Evolutionary conservation across 2,113 vertebrate species (phyloP), one percentile per base, ranked within the genome.

Genomic region (Callipepla californica): DNA sequence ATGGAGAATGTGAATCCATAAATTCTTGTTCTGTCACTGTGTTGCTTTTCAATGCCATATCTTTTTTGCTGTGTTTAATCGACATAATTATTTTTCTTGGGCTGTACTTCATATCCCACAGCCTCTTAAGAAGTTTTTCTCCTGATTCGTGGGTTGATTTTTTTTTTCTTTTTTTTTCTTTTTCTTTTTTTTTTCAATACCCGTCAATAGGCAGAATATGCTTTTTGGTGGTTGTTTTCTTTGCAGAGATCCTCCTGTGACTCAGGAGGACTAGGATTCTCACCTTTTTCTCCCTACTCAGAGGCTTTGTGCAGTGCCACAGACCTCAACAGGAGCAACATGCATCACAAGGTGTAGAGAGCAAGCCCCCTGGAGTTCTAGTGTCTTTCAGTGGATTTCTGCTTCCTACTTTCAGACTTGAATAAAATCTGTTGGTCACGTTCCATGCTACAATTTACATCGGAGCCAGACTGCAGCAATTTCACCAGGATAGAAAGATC

Each of bases 401-500:
- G 47, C 13, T 83, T 83, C 74, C 74, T 12, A 67, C 26, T 40
- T 40, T 40, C 13, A 25, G n/a, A 88, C 47, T 26, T 68, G 53
- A 65, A 32, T n/a, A 34, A 81, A 84, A 48, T 62, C 47, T 36
- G 9, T 21, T n/a, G 69, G n/a, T 65, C 42, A 47, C 80, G 51
- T 42, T 73, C 11, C 44, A 44, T 74, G 86, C 61, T 48, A 72
- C 68, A 75, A 72, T 80, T 80, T 5, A 3, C 13, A 2, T 20
- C 32, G 72, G 63, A 92, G 10, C 58, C 66, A 72, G 51, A 83
- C 62, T 90, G 80, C 57, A 86, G 51, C 65, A 68, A 47, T 47
- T 88, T 78, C 65, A 17, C 28, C 85, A 85, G 63, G 67, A 66
- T 16, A n/a, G 83, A 84, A 79, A 48, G 51, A 63, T 85, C 67